Percentiles rank a stretch among this genome's conserved stretches.
Evolutionary conservation across 1,140 invertebrate genomes (phyloP).

Genomic region (Apis dorsata): DNA sequence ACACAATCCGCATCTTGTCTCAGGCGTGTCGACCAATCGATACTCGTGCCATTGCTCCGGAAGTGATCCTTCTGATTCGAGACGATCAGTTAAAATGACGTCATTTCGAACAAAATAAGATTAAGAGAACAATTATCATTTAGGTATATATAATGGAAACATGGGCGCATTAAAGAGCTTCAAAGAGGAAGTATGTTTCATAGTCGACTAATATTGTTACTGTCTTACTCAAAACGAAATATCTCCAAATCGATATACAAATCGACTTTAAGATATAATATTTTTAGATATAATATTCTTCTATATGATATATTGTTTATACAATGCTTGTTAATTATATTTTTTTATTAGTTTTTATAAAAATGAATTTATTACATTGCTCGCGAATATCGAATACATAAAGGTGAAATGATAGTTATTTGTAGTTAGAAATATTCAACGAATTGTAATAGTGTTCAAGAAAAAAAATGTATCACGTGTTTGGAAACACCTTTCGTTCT

Average conservation of each 20-base stretch:
- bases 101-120: constrained; percentile 26
- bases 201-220: constrained; percentile 13
- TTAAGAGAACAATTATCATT: constrained; percentile 4
- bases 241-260: background rate
- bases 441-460: background rate
- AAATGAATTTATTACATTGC: background rate
- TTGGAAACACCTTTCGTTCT: constrained; percentile 24
- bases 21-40: constrained; percentile 52
- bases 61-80: constrained; percentile 44
- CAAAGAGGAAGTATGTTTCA: constrained; percentile 4
- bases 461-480: constrained; percentile 29
- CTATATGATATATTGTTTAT: background rate
- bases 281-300: too few relatives aligned
- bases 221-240: background rate
- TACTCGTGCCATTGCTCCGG: constrained; percentile 55
- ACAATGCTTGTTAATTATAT: too few relatives aligned
- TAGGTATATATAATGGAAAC: constrained; percentile 24
- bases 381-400: background rate
- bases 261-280: background rate
- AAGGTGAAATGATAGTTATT: background rate
- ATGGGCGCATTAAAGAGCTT: constrained; percentile 22
- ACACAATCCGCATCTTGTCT: constrained; percentile 23
- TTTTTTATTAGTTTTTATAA: background rate
- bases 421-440: constrained; percentile 12
- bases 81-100: constrained; percentile 35